Evolutionary conservation across 2,113 vertebrate species (phyloP), one percentile per base, ranked within the genome.

Genomic region (Tupaia tana): DNA sequence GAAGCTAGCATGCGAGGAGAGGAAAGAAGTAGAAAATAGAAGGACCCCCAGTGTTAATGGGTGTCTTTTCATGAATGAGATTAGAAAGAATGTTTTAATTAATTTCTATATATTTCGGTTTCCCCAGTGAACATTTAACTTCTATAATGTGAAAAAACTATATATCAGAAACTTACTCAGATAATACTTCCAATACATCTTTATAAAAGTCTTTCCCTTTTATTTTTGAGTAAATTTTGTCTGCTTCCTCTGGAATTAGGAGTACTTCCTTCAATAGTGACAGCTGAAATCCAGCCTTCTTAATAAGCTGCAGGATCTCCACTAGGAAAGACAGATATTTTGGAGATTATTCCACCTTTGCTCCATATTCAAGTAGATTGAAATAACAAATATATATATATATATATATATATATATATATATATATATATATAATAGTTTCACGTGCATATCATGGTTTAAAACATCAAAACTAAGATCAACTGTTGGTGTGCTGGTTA

Each of bases 151-250:
- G 43, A 83, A 80, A 71, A 12, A 95, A 80, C 1, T 83, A 22
- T 12, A 56, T 63, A 70, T 86, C 70, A 84, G 27, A 93, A 80
- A 97, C 97, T 97, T 97, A 97, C 97, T 89, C 93, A 70, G 83
- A 9, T 56, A 97, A 73, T 11, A 69, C 0, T 86, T 77, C 66
- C 84, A 96, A 15, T 15, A 97, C 9, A 67, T 81, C 34, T 22
- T 91, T 91, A 84, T 97, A 97, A 77, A 96, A 97, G 0, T 71
- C 25, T 84, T 69, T 97, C 15, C 11, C 19, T 91, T 9, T 54
- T 83, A 97, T 81, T 91, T 81, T 95, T 84, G 18, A 77, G 52
- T 97, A 97, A 81, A 97, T 24, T 58, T 86, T 89, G 2, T 9
- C 77, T 43, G 63, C 54, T 7, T 29, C 1, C 18, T 95, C 86